Conservation (phyloP, 2,113 vertebrate species). For the Cebidichthys violaceus region DNA sequence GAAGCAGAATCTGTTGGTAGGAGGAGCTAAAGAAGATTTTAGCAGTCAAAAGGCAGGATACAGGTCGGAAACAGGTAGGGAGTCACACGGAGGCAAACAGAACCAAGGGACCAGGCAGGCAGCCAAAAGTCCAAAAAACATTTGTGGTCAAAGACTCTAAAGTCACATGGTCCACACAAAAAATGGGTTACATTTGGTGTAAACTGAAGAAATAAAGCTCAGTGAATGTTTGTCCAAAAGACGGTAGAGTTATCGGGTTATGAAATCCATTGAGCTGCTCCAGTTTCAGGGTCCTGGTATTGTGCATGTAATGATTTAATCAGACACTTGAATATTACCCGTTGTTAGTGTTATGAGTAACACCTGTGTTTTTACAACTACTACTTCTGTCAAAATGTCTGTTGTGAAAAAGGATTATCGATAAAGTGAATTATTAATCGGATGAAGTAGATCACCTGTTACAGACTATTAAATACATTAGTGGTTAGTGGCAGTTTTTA, state of each 20-base stretch:
- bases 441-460: neutral
- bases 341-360: neutral
- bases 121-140: conserved; percentile 40
- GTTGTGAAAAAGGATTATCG: neutral
- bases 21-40: conserved; percentile 18
- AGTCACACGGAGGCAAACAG: conserved; percentile 30
- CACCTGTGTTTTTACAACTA: neutral
- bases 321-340: neutral
- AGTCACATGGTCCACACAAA: conserved; percentile 10
- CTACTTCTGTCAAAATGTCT: neutral
- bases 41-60: conserved; percentile 27
- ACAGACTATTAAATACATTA: neutral
- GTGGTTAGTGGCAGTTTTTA: neutral
- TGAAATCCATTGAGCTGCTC: neutral
- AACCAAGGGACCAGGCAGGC: conserved; percentile 37
- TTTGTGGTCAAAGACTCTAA: conserved; percentile 13
- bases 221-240: neutral
- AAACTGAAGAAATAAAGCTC: neutral
- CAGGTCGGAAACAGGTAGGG: conserved; percentile 36
- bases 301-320: neutral
- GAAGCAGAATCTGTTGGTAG: conserved; percentile 24
- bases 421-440: neutral
- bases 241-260: neutral
- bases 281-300: neutral
- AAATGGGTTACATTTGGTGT: neutral